Evolutionary conservation across 2,797 vertebrate species (phyloP), one percentile per base, ranked within the genome.

Genomic region (Pampus argenteus): DNA sequence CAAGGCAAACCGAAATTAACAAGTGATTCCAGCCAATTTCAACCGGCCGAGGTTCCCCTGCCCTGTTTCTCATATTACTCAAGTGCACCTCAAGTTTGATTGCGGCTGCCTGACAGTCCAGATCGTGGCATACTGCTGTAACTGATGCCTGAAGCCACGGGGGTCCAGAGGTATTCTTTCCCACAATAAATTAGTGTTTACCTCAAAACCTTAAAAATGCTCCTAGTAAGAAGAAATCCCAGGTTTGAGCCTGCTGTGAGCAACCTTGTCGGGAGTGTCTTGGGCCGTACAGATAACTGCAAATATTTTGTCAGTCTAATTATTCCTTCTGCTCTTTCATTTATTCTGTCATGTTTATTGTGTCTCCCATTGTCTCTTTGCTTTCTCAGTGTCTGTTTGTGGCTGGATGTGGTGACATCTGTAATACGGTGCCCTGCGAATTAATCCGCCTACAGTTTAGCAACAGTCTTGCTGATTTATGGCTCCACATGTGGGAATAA

Each of bases 401-500:
- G 66, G 61, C 55, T 71, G 31, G 17, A 55, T 71, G 59, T 62
- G 40, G 45, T 45, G 48, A 78, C 52, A 74, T 73, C 69, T 62
- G 50, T 38, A 34, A 40, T 26, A 5, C 17, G 44, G 31, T 62
- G 42, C 29, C 58, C 42, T 28, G 38, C 61, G 26, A 48, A 66
- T 34, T 20, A 22, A 36, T 49, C 66, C 66, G 20, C 48, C 18
- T 48, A 55, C 49, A 59, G 28, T 44, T 71, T 44, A 63, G 60
- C 44, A 61, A 26, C 59, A 70, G 42, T 36, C 45, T 13, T 49
- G 36, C 20, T 76, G 72, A 85, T 84, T 83, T 52, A 78, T 68
- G 69, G 63, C 28, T 52, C 63, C 74, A 74, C 79, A 83, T 84
- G 74, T 88, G 86, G 74, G 65, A 81, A 73, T 56, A 59, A 49